Conservation (phyloP, 2,888 invertebrate species). For the Caenorhabditis plicata region DNA sequence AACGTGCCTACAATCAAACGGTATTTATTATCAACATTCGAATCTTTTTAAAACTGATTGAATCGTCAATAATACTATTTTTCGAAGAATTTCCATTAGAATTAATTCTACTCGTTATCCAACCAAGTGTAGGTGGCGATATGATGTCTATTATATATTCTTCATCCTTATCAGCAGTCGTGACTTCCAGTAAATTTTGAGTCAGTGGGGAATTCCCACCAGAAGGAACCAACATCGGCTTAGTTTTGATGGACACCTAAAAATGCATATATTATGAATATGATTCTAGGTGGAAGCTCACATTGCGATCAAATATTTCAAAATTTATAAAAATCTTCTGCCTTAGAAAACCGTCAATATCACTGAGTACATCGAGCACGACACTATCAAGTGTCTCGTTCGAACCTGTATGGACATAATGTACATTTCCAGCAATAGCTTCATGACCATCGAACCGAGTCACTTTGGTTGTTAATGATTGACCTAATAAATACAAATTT, state of each 20-base stretch:
- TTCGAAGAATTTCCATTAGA: constrained; percentile 5
- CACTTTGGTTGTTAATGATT: constrained; percentile 7
- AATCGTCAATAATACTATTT: not conserved
- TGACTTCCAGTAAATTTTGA: constrained; percentile 20
- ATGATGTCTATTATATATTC: constrained; percentile 23
- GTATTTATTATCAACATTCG: not conserved
- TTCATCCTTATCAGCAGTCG: constrained; percentile 38
- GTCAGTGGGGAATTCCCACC: constrained; percentile 34
- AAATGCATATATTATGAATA: not conserved
- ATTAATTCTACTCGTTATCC: constrained; percentile 28
- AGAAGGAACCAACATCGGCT: constrained; percentile 24
- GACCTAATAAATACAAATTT: not conserved
- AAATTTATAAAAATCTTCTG: not conserved
- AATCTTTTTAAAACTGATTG: not conserved
- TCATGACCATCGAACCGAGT: constrained; percentile 20
- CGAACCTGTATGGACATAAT: constrained; percentile 32
- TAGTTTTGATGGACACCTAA: constrained; percentile 32
- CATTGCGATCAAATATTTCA: not conserved
- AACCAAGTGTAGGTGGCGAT: constrained; percentile 35
- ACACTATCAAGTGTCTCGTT: constrained; percentile 29
- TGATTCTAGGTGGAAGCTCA: too few relatives aligned
- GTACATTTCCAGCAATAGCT: constrained; percentile 25
- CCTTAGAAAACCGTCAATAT: not conserved
- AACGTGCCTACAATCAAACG: constrained; percentile 12
- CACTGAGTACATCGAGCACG: constrained; percentile 17